Conservation (phyloP, 1,140 invertebrate species). For the Trypoxylus dichotomus region DNA sequence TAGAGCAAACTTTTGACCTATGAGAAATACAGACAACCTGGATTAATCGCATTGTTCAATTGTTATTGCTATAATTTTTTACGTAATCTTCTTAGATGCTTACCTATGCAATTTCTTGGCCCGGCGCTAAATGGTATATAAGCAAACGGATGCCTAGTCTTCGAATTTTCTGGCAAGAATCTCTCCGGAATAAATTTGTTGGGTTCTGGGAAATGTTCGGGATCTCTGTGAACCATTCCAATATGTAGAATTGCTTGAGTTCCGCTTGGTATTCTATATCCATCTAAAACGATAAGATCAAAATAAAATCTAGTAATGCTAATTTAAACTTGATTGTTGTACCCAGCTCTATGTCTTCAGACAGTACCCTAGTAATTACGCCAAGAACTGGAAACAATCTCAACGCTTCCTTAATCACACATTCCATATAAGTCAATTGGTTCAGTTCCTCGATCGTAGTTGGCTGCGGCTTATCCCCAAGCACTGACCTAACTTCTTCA, state of each 20-base stretch:
- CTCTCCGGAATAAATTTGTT: conserved; percentile 55
- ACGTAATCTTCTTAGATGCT: not conserved
- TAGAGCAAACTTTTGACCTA: conserved; percentile 76
- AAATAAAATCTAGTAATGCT: no score
- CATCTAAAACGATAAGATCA: conserved; percentile 28
- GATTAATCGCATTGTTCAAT: no score
- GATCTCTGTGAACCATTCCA: conserved; percentile 57
- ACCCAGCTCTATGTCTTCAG: conserved; percentile 60
- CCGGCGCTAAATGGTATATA: conserved; percentile 27
- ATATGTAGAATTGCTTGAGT: conserved; percentile 51
- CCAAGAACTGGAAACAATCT: conserved; percentile 71
- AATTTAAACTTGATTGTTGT: not conserved
- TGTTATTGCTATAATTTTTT: no score
- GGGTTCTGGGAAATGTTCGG: conserved; percentile 60
- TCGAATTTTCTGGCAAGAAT: conserved; percentile 27
- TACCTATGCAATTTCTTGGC: conserved; percentile 27
- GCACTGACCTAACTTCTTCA: conserved; percentile 53
- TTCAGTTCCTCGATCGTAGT: conserved; percentile 59
- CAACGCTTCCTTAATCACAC: conserved; percentile 69
- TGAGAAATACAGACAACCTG: conserved; percentile 29
- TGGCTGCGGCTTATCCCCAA: conserved; percentile 18
- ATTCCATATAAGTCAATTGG: conserved; percentile 67
- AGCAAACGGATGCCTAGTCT: conserved; percentile 21
- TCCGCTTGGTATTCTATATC: conserved; percentile 52
- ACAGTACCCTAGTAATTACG: conserved; percentile 60